These are phyloP conservation scores for Danaus melanippus DNA, from an alignment of 1,140 invertebrate species.

Conservation along the genomic window DNA sequence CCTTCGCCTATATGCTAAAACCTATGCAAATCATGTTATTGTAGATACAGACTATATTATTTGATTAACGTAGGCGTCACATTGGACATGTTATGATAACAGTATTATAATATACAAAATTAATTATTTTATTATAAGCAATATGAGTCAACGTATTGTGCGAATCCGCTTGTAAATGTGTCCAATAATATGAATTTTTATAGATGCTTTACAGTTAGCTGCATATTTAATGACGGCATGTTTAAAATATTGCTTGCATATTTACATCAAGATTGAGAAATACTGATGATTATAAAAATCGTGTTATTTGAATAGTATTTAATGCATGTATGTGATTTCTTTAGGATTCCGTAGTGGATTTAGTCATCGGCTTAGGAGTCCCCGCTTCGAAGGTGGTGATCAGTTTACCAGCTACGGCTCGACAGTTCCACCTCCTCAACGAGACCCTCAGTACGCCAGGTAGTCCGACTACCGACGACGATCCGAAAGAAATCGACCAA, in stretches of 20 bases:
- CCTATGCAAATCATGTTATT: constrained; percentile 20
- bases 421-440: constrained; percentile 77
- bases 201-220: constrained; percentile 8
- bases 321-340: constrained; percentile 12
- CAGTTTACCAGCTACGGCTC: constrained; percentile 78
- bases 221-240: no score
- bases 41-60: constrained; percentile 2
- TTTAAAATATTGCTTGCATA: no score
- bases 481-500: constrained; percentile 74
- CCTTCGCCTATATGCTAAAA: constrained; percentile 24
- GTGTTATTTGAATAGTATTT: no score
- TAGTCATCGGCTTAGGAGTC: constrained; percentile 80
- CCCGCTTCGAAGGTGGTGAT: constrained; percentile 79
- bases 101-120: constrained; percentile 13
- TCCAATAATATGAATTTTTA: constrained; percentile 13
- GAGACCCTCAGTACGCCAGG: constrained; percentile 78
- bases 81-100: constrained; percentile 17
- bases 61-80: constrained; percentile 15
- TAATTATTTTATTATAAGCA: constrained; percentile 12
- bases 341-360: constrained; percentile 84
- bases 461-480: constrained; percentile 73
- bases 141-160: constrained; percentile 10
- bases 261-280: no score
- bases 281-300: no score
- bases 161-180: constrained; percentile 15